Conservation (phyloP, 2,113 vertebrate species). For the Neolamprologus tretocephalus region DNA sequence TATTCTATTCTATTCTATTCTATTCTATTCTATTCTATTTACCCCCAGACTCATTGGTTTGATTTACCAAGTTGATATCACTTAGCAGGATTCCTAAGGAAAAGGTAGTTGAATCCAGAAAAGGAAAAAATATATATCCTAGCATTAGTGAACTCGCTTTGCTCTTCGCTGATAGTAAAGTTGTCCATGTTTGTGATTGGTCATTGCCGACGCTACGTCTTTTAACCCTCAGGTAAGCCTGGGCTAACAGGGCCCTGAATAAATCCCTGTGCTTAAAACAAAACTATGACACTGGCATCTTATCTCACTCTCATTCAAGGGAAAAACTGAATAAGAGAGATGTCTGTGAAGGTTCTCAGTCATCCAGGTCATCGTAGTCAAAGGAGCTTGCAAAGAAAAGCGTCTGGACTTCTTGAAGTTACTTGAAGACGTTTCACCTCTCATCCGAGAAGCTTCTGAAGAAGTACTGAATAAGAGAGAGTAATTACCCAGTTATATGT, state of each 20-base stretch:
- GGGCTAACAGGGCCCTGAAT: neutral
- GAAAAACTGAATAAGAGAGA: neutral
- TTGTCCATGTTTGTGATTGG: neutral
- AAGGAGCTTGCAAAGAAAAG: too few species aligned
- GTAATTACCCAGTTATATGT: neutral
- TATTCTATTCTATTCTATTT: neutral
- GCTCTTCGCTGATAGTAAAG: neutral
- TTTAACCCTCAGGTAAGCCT: neutral
- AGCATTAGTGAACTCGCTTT: accelerated
- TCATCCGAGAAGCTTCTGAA: too few species aligned
- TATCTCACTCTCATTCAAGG: neutral
- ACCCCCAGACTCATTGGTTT: neutral
- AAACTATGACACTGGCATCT: neutral
- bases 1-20: neutral
- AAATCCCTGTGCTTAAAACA: neutral
- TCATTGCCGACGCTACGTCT: accelerated
- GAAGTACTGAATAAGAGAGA: too few species aligned
- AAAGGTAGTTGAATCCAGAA: neutral
- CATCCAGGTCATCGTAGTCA: too few species aligned
- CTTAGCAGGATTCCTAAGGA: accelerated
- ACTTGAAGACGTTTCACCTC: too few species aligned
- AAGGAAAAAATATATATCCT: accelerated
- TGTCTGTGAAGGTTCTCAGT: too few species aligned
- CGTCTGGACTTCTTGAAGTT: too few species aligned
- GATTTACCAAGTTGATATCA: neutral